Conservation (phyloP, 23 tunicate species). For the Trididemnum clinides region DNA sequence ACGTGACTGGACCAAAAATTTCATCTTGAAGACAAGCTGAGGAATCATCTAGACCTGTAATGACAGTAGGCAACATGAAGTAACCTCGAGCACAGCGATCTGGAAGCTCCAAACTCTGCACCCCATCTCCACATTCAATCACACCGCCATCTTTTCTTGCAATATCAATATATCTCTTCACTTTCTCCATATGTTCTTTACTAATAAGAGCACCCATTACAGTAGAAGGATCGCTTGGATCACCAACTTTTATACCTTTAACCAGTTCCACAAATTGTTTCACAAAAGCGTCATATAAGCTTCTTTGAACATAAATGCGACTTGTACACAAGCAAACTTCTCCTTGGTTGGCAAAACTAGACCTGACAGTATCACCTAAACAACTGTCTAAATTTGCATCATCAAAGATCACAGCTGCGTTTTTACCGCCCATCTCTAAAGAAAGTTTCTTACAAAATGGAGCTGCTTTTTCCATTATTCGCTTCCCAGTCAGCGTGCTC, state of each 20-base stretch:
- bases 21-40: constrained; percentile 68
- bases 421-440: constrained; percentile 94
- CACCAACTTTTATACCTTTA: constrained; percentile 54
- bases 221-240: constrained; percentile 46
- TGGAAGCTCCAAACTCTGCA: constrained; percentile 49
- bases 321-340: constrained; percentile 92
- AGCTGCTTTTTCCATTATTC: constrained; percentile 60
- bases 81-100: constrained; percentile 46
- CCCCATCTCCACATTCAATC: constrained; percentile 61
- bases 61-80: constrained; percentile 65
- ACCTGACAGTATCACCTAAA: constrained; percentile 35
- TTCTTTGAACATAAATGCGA: constrained; percentile 69
- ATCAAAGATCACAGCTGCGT: constrained; percentile 76
- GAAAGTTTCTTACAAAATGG: constrained; percentile 68
- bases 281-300: constrained; percentile 61
- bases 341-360: constrained; percentile 93
- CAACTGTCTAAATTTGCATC: constrained; percentile 66
- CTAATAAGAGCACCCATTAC: constrained; percentile 75
- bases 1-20: constrained; percentile 92
- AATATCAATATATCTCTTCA: constrained; percentile 53
- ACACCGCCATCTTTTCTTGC: constrained; percentile 54
- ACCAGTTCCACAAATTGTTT: constrained; percentile 33
- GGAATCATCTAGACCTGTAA: constrained; percentile 54
- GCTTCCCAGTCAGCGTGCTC: constrained; percentile 73
- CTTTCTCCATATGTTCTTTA: constrained; percentile 76